Percentiles rank a stretch among this genome's conserved stretches.
Evolutionary conservation across 2,797 vertebrate genomes (phyloP).

Genomic region (Distichodus sexfasciatus): DNA sequence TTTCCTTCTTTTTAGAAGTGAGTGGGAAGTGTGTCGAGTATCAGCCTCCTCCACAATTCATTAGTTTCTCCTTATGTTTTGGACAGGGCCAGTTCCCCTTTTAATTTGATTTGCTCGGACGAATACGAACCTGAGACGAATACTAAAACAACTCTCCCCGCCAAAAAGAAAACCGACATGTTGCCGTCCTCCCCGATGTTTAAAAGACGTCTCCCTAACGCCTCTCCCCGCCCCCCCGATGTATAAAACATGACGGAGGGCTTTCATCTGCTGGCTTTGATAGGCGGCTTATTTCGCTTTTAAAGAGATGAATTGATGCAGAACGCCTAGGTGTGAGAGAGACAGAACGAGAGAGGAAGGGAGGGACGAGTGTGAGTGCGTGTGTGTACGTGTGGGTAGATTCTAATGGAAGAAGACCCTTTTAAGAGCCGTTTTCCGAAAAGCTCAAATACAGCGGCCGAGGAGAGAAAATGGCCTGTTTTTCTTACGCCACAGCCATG

Average conservation of each 20-base stretch:
- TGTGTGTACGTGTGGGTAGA: neutral
- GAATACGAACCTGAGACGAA: conserved; percentile 39
- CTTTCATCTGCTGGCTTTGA: conserved; percentile 60
- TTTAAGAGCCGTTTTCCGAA: neutral
- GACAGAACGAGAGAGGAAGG: conserved; percentile 4
- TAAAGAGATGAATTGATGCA: conserved; percentile 50
- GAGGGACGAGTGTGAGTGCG: neutral
- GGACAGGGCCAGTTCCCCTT: conserved; percentile 39
- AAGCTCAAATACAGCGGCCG: neutral
- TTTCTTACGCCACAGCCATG: neutral
- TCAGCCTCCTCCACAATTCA: conserved; percentile 52
- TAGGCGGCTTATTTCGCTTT: conserved; percentile 56
- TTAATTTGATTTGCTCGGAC: conserved; percentile 52
- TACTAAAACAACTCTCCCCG: conserved; percentile 41
- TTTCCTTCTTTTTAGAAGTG: conserved; percentile 27
- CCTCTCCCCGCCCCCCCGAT: conserved; percentile 27
- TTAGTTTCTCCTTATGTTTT: conserved; percentile 43
- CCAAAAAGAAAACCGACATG: neutral
- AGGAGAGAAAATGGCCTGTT: conserved; percentile 14
- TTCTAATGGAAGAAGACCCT: neutral
- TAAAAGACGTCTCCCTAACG: neutral
- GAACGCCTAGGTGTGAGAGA: conserved; percentile 16
- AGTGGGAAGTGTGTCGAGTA: conserved; percentile 29
- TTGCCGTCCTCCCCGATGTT: neutral
- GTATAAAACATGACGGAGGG: conserved; percentile 64